phyloP scores from a whole-genome alignment of 1,140 invertebrate genomes.

The Orchesella cincta region DNA sequence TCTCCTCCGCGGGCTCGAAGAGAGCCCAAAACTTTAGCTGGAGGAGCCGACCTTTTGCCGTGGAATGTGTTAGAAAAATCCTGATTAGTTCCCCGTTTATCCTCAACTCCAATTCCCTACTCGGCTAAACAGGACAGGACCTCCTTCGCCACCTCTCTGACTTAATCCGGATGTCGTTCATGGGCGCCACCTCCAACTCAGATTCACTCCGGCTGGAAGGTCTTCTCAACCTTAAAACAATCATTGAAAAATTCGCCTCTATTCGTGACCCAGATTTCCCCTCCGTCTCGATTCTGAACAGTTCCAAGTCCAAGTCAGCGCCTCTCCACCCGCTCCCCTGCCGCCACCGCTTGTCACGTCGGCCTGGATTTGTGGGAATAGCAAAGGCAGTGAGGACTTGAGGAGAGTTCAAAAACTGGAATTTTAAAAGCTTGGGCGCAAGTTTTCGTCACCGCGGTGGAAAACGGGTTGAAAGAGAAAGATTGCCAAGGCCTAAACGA shows the following conservation, averaged over 20 bases:
- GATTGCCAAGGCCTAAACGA: conserved; percentile 43
- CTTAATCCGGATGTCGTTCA: conserved; percentile 96
- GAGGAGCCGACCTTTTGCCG: conserved; percentile 94
- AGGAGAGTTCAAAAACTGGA: conserved; percentile 87
- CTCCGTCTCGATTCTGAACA: conserved; percentile 95
- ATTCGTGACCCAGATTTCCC: conserved; percentile 98
- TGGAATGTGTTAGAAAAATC: conserved; percentile 88
- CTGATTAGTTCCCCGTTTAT: conserved; percentile 58
- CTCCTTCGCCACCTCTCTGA: conserved; percentile 92
- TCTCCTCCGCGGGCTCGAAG: conserved; percentile 8
- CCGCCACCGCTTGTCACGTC: conserved; percentile 96
- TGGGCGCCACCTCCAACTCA: conserved; percentile 96
- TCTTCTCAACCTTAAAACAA: conserved; percentile 84
- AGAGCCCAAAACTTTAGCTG: conserved; percentile 67
- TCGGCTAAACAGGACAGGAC: conserved; percentile 58
- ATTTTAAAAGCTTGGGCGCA: conserved; percentile 96
- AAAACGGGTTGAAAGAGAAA: conserved; percentile 1
- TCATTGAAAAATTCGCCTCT: conserved; percentile 89
- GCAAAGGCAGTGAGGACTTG: conserved; percentile 95
- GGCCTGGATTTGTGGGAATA: conserved; percentile 98
- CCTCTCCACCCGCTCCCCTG: no score
- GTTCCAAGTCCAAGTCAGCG: conserved; percentile 97
- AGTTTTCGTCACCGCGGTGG: not conserved
- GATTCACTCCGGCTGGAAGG: conserved; percentile 93
- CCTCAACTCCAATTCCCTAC: conserved; percentile 35